Evolutionary conservation across 2,888 invertebrate genomes (phyloP).

Genomic region (Agrochola lota): DNA sequence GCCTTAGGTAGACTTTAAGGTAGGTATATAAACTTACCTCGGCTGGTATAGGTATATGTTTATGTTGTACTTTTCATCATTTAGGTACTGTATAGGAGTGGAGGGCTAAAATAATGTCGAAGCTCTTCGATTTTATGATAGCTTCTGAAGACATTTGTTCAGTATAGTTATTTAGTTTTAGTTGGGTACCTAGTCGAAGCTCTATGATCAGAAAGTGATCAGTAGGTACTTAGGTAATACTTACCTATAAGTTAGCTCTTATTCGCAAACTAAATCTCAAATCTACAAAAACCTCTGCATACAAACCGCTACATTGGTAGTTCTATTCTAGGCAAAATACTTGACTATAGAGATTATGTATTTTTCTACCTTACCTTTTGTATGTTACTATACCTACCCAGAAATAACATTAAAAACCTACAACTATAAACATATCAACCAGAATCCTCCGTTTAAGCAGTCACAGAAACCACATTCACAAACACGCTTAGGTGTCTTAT

Average conservation of each 20-base stretch:
- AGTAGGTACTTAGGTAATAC: no score
- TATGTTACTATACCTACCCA: neutral
- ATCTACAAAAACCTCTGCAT: neutral
- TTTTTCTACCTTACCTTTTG: no score
- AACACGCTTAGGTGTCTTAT: conserved; percentile 55
- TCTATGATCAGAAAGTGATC: neutral
- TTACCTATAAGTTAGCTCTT: no score
- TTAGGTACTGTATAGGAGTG: conserved; percentile 2
- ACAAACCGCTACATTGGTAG: neutral
- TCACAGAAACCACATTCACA: conserved; percentile 43
- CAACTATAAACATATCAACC: conserved; percentile 31
- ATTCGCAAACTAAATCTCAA: neutral
- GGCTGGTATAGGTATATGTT: conserved; percentile 27
- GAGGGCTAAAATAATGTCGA: neutral
- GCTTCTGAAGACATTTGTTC: neutral
- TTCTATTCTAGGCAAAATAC: neutral
- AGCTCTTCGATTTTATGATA: neutral
- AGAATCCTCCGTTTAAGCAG: conserved; percentile 37
- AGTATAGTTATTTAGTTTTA: neutral
- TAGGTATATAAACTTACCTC: conserved; percentile 52
- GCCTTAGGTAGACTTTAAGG: conserved; percentile 81
- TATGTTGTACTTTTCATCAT: conserved; percentile 33
- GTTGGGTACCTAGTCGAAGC: no score
- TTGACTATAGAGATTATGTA: neutral
- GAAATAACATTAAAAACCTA: conserved; percentile 15